Evolutionary conservation across 2,797 vertebrate genomes (phyloP).

Genomic region (Coilia nasus): DNA sequence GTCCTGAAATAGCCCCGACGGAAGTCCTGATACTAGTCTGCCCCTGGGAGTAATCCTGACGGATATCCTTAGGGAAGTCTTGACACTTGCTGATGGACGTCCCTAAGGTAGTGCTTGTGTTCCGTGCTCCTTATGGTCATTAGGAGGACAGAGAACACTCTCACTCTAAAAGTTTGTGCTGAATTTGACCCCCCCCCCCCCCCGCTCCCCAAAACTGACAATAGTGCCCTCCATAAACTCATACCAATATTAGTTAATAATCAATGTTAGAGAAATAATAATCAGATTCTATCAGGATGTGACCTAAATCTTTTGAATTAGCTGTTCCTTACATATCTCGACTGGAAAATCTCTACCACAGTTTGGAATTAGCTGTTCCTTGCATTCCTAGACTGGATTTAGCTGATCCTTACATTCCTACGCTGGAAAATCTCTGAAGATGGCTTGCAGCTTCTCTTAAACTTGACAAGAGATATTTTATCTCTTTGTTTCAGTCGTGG

Average conservation of each 20-base stretch:
- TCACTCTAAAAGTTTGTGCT: background rate
- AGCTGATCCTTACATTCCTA: background rate
- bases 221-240: background rate
- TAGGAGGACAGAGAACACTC: background rate
- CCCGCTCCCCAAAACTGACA: background rate
- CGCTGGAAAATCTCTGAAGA: background rate
- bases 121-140: too few relatives aligned
- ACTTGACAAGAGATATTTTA: background rate
- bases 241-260: background rate
- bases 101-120: too few relatives aligned
- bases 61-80: background rate
- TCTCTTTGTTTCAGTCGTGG: background rate
- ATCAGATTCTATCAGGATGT: conserved; percentile 29
- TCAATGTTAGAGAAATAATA: conserved; percentile 24
- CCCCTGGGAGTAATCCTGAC: background rate
- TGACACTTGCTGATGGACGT: too few relatives aligned
- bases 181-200: background rate
- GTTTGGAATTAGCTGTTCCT: background rate
- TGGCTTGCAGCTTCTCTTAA: background rate
- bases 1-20: too few relatives aligned
- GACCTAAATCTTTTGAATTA: background rate
- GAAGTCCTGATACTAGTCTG: background rate
- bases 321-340: background rate
- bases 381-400: too few relatives aligned
- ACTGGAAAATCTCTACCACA: background rate